These are phyloP conservation scores for Melanargia galathea DNA, from an alignment of 2,888 invertebrate species.

Conservation along the genomic window DNA sequence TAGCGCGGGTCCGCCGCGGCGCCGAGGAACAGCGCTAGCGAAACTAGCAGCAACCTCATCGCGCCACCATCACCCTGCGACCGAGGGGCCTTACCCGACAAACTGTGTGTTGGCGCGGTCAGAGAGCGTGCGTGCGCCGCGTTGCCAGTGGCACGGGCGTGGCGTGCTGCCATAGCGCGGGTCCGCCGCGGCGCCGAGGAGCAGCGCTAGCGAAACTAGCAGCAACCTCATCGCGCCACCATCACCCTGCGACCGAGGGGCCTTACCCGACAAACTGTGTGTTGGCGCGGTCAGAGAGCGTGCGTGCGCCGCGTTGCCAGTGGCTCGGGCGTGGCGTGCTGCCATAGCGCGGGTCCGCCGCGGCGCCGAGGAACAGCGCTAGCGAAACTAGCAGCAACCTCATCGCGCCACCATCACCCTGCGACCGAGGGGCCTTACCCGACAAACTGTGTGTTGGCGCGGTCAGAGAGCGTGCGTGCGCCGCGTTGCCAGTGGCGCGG, in stretches of 20 bases:
- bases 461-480: slow-evolving; percentile 52
- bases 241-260: slow-evolving; percentile 63
- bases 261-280: slow-evolving; percentile 74
- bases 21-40: slow-evolving; percentile 50
- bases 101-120: slow-evolving; percentile 67
- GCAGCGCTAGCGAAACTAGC: slow-evolving; percentile 48
- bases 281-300: slow-evolving; percentile 54
- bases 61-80: slow-evolving; percentile 75
- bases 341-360: slow-evolving; percentile 53
- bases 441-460: slow-evolving; percentile 67
- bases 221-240: slow-evolving; percentile 54
- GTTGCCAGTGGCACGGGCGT: slow-evolving; percentile 60
- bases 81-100: slow-evolving; percentile 62
- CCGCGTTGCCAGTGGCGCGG: slow-evolving; percentile 56
- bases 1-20: slow-evolving; percentile 54
- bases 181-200: slow-evolving; percentile 49
- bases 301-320: slow-evolving; percentile 55
- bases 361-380: slow-evolving; percentile 50
- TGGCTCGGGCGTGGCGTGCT: slow-evolving; percentile 59
- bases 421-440: slow-evolving; percentile 52
- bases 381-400: slow-evolving; percentile 29
- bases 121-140: slow-evolving; percentile 44
- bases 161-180: slow-evolving; percentile 54
- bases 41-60: slow-evolving; percentile 11
- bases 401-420: slow-evolving; percentile 74